Evolutionary conservation across 1,140 invertebrate species (phyloP).

Genomic region (Acromyrmex echinatior): DNA sequence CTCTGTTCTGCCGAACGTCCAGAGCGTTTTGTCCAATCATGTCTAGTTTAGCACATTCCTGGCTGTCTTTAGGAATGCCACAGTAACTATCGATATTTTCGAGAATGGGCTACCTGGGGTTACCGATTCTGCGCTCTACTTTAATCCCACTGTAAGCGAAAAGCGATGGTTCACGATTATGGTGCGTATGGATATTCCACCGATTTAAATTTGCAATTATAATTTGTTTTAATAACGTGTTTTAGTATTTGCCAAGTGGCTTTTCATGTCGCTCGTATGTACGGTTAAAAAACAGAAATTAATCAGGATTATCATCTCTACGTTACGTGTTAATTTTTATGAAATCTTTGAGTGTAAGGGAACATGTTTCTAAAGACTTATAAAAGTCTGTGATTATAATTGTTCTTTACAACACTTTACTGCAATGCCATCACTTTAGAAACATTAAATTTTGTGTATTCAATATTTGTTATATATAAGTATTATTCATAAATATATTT

Average conservation of each 20-base stretch:
- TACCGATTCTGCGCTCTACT: constrained; percentile 24
- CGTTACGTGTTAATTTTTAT: not conserved
- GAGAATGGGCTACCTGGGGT: not conserved
- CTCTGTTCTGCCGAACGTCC: not conserved
- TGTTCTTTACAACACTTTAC: not conserved
- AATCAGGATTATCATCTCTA: not conserved
- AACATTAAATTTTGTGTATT: not conserved
- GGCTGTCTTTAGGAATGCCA: not conserved
- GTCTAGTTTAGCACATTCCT: not conserved
- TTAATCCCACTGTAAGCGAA: not conserved
- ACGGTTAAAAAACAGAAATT: not conserved
- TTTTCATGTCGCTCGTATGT: not conserved
- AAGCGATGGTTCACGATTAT: not conserved
- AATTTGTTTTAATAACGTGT: not conserved
- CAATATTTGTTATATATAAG: not conserved
- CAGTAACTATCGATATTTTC: constrained; percentile 1
- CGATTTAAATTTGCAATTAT: not conserved
- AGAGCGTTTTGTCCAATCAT: not conserved
- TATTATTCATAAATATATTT: not conserved
- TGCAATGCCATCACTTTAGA: not conserved
- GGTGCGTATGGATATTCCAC: not conserved
- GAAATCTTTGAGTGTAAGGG: not conserved
- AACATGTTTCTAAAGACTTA: not conserved
- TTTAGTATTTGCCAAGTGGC: not conserved
- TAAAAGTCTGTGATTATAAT: not conserved